Percentiles rank a stretch among this genome's conserved stretches.
Conservation (phyloP, 2,113 vertebrate species). For the Picathartes gymnocephalus region DNA sequence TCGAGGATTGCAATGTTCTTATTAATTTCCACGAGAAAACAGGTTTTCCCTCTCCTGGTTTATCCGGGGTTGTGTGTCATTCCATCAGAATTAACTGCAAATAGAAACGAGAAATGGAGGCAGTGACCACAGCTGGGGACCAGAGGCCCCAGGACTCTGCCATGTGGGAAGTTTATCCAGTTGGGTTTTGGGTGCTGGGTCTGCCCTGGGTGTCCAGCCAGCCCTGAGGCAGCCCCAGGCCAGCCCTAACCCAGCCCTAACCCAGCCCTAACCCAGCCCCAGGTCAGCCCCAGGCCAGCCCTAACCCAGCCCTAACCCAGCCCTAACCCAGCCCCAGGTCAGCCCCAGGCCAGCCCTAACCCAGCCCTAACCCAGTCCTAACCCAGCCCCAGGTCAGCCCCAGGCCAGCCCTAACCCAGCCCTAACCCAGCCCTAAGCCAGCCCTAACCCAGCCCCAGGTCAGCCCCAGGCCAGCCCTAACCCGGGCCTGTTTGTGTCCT, state of each 20-base stretch:
- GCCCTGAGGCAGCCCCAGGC: no score
- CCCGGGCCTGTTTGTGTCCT: not conserved
- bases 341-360: not conserved
- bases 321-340: not conserved
- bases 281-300: not conserved
- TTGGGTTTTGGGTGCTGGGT: not conserved
- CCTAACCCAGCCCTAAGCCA: not conserved
- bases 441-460: not conserved
- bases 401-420: not conserved
- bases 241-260: not conserved
- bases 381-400: no score
- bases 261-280: not conserved
- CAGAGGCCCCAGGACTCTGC: not conserved
- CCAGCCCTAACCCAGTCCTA: not conserved
- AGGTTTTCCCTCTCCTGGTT: not conserved
- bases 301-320: not conserved
- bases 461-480: not conserved
- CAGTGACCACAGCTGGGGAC: not conserved
- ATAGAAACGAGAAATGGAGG: not conserved
- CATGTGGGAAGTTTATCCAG: fast-evolving
- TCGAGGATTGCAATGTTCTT: not conserved
- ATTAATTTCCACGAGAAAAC: not conserved
- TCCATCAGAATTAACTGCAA: not conserved
- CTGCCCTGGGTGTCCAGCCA: no score
- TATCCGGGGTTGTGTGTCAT: not conserved